Evolutionary conservation across 2,113 vertebrate species (phyloP).

Genomic region (Protobothrops flavoviridis): DNA sequence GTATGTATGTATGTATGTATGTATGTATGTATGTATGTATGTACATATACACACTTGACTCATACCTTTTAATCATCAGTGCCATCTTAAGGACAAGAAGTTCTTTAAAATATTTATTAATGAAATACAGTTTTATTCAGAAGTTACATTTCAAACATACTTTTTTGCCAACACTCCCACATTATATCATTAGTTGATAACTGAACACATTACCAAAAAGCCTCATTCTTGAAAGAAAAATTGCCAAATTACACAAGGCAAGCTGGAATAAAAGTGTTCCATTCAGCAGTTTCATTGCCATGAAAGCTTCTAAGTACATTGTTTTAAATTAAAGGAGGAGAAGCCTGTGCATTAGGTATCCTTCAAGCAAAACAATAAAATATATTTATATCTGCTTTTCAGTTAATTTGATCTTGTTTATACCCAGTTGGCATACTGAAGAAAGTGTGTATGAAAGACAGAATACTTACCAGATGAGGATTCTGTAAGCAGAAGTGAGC

Average conservation of each 20-base stretch:
- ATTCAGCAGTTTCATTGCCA: background rate
- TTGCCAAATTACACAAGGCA: background rate
- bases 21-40: background rate
- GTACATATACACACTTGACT: background rate
- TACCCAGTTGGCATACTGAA: background rate
- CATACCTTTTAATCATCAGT: background rate
- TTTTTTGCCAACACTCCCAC: background rate
- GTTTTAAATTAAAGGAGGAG: constrained; percentile 19
- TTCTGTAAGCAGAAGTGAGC: background rate
- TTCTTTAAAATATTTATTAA: constrained; percentile 2
- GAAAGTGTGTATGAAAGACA: background rate
- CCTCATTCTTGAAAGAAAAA: constrained; percentile 22
- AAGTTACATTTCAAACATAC: background rate
- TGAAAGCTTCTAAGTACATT: constrained; percentile 19
- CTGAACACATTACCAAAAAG: background rate
- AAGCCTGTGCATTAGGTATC: background rate
- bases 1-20: background rate
- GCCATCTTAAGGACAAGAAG: constrained; percentile 8
- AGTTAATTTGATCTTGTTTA: background rate
- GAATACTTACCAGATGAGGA: background rate
- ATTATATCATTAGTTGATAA: constrained; percentile 9
- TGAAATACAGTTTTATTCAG: constrained; percentile 1
- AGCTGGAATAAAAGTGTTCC: background rate
- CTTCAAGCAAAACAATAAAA: background rate
- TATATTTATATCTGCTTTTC: background rate